Percentiles rank a stretch among this genome's conserved stretches.
phyloP scores from a whole-genome alignment of 2,888 invertebrate genomes.

The Thereva nobilitata region DNA sequence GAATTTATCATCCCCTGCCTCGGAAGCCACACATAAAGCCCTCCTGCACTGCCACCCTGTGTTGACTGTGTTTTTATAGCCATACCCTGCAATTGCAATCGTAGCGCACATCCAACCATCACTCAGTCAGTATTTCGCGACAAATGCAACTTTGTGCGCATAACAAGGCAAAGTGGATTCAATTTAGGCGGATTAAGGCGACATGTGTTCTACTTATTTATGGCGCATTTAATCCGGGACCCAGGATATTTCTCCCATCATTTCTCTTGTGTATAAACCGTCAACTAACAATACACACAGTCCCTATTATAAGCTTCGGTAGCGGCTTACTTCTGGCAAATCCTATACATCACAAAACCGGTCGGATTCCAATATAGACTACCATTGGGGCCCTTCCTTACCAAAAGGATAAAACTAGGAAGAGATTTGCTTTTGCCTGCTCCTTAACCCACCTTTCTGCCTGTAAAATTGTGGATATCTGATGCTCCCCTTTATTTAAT shows the following conservation, averaged over 20 bases:
- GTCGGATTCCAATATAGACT: too few species aligned
- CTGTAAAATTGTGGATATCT: constrained; percentile 8
- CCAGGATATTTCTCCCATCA: constrained; percentile 22
- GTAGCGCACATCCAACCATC: constrained; percentile 11
- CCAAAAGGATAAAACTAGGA: too few species aligned
- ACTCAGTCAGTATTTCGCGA: constrained; percentile 31
- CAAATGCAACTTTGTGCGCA: constrained; percentile 28
- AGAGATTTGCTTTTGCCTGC: too few species aligned
- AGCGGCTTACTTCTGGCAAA: too few species aligned
- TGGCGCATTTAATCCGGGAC: constrained; percentile 39
- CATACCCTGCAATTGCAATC: constrained; percentile 5
- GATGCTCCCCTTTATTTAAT: constrained; percentile 7
- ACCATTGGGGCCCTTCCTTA: too few species aligned
- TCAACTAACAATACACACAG: too few species aligned
- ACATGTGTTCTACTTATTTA: constrained; percentile 43
- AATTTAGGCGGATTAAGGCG: constrained; percentile 42
- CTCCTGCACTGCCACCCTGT: not conserved
- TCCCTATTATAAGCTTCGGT: too few species aligned
- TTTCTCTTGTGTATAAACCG: too few species aligned
- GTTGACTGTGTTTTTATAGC: not conserved
- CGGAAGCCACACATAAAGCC: not conserved
- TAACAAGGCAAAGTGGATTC: constrained; percentile 38
- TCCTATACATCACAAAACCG: too few species aligned
- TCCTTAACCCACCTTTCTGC: constrained; percentile 2
- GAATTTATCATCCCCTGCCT: not conserved